Evolutionary conservation across 2,113 vertebrate species (phyloP).

Genomic region (Otis tarda): DNA sequence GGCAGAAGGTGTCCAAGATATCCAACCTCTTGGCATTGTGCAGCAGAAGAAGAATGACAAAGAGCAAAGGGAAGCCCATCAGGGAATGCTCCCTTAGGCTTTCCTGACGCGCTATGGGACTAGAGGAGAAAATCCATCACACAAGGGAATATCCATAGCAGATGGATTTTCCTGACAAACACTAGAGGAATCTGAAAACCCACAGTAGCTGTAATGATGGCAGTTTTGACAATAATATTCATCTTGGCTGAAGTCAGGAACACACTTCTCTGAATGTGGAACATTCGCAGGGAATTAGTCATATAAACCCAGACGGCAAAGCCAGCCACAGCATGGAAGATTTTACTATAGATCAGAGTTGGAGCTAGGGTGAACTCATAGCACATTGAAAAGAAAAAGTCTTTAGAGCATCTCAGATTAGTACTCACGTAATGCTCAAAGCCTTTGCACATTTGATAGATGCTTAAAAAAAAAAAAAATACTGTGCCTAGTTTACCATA

Average conservation of each 20-base stretch:
- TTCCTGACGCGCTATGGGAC: neutral
- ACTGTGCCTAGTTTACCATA: neutral
- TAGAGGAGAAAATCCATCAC: neutral
- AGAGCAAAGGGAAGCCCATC: neutral
- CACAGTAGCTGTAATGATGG: constrained; percentile 28
- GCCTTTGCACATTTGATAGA: neutral
- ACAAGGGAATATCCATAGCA: neutral
- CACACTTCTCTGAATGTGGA: constrained; percentile 35
- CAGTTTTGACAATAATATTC: constrained; percentile 49
- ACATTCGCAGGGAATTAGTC: constrained; percentile 49
- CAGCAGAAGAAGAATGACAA: neutral
- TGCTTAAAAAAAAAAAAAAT: neutral
- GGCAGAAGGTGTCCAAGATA: neutral
- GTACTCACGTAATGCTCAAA: neutral
- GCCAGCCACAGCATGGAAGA: neutral
- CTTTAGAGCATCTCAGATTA: neutral
- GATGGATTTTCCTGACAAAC: constrained; percentile 6
- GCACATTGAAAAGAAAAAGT: neutral
- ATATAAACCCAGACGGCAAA: constrained; percentile 41
- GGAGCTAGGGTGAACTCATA: neutral
- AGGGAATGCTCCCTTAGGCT: neutral
- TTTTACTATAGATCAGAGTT: neutral
- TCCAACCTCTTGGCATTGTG: neutral
- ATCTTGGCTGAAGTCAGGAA: constrained; percentile 42
- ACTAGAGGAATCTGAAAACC: neutral